phyloP scores from a whole-genome alignment of 2,797 vertebrate species.

The Prunella strophiata region DNA sequence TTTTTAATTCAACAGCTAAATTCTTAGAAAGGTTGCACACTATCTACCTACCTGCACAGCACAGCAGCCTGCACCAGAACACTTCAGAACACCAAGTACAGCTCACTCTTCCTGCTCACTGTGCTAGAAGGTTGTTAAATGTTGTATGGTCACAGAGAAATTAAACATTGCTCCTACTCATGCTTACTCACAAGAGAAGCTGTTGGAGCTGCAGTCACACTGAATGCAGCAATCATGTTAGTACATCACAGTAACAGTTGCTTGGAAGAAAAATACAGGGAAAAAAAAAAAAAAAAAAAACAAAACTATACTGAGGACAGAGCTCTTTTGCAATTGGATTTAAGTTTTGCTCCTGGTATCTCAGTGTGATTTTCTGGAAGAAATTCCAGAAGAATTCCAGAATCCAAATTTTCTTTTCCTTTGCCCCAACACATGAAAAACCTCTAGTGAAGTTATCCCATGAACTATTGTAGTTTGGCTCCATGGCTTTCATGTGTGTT shows the following conservation, averaged over 20 bases:
- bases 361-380: neutral
- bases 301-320: neutral
- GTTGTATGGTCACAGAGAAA: constrained; percentile 19
- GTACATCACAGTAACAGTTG: neutral
- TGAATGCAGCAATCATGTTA: constrained; percentile 28
- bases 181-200: constrained; percentile 46
- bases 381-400: neutral
- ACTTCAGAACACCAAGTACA: neutral
- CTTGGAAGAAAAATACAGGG: neutral
- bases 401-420: neutral
- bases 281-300: neutral
- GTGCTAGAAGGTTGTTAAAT: neutral
- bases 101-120: neutral
- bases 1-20: neutral
- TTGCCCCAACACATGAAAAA: neutral
- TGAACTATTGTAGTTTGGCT: neutral
- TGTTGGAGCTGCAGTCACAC: constrained; percentile 32
- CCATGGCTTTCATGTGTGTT: neutral
- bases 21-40: neutral
- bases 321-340: neutral
- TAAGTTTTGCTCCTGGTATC: neutral
- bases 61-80: neutral
- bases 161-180: constrained; percentile 45
- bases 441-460: neutral
- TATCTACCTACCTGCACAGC: neutral